Conservation (phyloP, 2,113 vertebrate species). For the Choloepus hoffmanni region DNA sequence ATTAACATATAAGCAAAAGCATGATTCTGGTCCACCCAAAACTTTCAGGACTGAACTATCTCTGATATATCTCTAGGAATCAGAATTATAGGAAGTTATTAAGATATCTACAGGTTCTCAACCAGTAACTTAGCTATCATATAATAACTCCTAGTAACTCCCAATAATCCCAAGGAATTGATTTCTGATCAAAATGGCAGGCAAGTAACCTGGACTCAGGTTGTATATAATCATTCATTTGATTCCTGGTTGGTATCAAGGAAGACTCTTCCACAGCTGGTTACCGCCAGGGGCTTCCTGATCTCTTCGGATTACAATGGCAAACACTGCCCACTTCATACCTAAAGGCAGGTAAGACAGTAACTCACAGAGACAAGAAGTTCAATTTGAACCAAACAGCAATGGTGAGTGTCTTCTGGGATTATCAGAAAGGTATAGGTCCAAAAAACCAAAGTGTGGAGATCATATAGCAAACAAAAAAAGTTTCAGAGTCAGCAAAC, state of each 20-base stretch:
- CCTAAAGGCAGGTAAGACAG: neutral
- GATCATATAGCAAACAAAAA: neutral
- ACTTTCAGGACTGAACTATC: neutral
- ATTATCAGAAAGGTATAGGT: neutral
- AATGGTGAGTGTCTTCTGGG: neutral
- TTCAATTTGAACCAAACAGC: neutral
- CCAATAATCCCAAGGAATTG: neutral
- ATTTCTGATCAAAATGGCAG: neutral
- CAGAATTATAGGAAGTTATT: neutral
- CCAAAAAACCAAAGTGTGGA: neutral
- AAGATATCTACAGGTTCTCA: neutral
- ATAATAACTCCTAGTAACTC: neutral
- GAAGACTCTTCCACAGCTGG: neutral
- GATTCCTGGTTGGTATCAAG: neutral
- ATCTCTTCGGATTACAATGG: neutral
- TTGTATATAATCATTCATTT: neutral
- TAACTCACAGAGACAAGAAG: neutral
- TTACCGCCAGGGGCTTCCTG: neutral
- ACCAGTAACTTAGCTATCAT: neutral
- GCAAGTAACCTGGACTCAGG: neutral
- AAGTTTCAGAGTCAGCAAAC: neutral
- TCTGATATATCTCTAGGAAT: neutral
- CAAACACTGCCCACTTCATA: neutral
- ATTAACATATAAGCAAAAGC: neutral
- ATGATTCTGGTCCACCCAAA: neutral